Conservation (phyloP, 2,113 vertebrate species). For the Struthio camelus region DNA sequence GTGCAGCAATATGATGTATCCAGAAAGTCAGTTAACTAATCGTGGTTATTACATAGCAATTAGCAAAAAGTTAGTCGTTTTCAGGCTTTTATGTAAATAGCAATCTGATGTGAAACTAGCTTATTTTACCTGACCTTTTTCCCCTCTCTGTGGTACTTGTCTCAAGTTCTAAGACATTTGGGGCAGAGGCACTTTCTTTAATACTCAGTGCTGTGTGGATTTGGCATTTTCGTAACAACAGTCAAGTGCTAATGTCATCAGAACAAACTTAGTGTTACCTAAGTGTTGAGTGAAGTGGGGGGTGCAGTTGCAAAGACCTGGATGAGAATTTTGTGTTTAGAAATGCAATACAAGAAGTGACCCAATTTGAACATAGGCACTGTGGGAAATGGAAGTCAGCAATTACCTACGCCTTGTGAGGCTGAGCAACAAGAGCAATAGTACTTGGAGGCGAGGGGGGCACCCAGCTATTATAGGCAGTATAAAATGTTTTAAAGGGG, state of each 20-base stretch:
- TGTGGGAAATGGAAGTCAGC: not conserved
- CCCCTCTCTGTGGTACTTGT: not conserved
- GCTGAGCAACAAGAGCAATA: not conserved
- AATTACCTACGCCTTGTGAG: not conserved
- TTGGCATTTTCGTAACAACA: not conserved
- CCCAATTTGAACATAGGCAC: not conserved
- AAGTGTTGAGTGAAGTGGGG: not conserved
- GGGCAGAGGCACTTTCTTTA: not conserved
- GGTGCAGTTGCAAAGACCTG: not conserved
- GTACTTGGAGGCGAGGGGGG: not conserved
- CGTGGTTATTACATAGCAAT: rapidly evolving
- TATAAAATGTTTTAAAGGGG: not conserved
- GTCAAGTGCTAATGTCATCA: not conserved
- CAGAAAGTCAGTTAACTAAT: not conserved
- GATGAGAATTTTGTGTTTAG: not conserved
- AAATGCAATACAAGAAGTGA: not conserved
- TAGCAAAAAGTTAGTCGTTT: rapidly evolving
- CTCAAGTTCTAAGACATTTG: not conserved
- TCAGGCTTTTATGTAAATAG: not conserved
- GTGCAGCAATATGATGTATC: not conserved
- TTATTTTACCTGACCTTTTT: not conserved
- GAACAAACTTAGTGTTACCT: not conserved
- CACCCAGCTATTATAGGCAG: not conserved
- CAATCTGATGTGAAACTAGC: rapidly evolving
- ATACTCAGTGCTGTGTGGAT: not conserved